A percentile compares a stretch with the other conserved stretches of the same genome.
Conservation (phyloP, 37 sponge, comb jelly and placozoan species). For the Diacarnus erythraeanus region DNA sequence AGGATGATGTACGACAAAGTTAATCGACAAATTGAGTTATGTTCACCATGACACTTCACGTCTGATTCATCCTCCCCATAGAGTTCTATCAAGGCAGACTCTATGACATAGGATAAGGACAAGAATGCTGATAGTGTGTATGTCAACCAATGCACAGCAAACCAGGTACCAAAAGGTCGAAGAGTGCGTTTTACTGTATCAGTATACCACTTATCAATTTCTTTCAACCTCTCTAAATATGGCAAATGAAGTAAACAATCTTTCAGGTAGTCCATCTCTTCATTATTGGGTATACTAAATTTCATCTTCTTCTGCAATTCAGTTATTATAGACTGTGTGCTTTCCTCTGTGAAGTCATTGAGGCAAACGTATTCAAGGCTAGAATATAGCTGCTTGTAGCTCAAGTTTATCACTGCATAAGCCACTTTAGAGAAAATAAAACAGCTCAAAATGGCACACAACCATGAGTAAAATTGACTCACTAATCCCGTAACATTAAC, state of each 20-base stretch:
- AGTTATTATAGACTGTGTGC: no score
- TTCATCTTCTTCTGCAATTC: no score
- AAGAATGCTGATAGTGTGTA: slow-evolving; percentile 19
- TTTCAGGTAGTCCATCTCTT: no score
- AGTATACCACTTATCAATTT: not conserved
- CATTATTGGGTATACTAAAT: no score
- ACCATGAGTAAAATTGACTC: not conserved
- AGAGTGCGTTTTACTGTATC: not conserved
- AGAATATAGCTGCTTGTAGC: no score
- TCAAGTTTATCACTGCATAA: no score
- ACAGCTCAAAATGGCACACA: no score
- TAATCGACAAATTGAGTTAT: not conserved
- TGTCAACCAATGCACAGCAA: slow-evolving; percentile 28
- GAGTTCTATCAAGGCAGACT: not conserved
- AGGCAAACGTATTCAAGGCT: no score
- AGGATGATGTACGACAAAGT: not conserved
- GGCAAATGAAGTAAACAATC: no score
- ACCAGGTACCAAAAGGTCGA: slow-evolving; percentile 23
- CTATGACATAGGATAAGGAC: slow-evolving; percentile 23
- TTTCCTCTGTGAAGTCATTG: no score
- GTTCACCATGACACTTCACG: not conserved
- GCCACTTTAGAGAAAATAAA: no score
- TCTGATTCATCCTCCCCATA: not conserved
- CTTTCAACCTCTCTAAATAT: not conserved
- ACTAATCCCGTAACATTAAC: not conserved